Conservation (phyloP, 2,888 invertebrate genomes). For the Pristionchus exspectatus region DNA sequence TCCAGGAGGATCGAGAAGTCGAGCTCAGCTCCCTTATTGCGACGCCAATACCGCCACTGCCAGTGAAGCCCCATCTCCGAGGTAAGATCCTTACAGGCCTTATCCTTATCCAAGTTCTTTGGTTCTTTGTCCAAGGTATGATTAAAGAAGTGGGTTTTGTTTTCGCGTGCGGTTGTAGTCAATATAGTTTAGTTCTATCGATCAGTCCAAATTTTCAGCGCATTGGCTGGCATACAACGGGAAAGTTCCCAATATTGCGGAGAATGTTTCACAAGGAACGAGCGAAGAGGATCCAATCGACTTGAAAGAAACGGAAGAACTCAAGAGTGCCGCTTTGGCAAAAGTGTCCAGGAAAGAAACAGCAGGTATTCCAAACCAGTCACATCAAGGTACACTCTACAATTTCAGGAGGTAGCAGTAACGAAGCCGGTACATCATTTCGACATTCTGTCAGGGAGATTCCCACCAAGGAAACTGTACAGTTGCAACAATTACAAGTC, state of each 20-base stretch:
- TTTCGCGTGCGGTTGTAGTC: neutral
- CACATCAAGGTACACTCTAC: neutral
- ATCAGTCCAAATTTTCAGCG: conserved; percentile 81
- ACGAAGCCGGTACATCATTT: conserved; percentile 5
- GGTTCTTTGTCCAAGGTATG: too few relatives aligned
- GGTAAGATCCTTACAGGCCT: conserved; percentile 55
- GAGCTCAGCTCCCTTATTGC: neutral
- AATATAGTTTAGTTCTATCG: too few relatives aligned
- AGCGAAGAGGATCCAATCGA: neutral
- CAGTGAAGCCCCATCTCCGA: conserved; percentile 62
- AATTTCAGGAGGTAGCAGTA: neutral
- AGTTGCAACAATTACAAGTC: conserved; percentile 15
- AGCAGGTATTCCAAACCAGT: neutral
- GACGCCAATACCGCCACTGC: conserved; percentile 59
- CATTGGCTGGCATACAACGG: conserved; percentile 99
- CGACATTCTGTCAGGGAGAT: conserved; percentile 14
- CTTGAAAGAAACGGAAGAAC: neutral
- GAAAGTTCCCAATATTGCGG: conserved; percentile 96
- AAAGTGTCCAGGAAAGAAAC: conserved; percentile 27
- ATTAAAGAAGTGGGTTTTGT: too few relatives aligned
- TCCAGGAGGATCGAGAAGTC: conserved; percentile 32
- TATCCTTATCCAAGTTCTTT: too few relatives aligned
- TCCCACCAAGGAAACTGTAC: conserved; percentile 24
- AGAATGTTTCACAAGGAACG: conserved; percentile 83
- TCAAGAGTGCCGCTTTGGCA: neutral